A percentile compares a stretch with the other conserved stretches of the same genome.
phyloP scores from a whole-genome alignment of 1,140 invertebrate genomes.

The Drosophila bocki region DNA sequence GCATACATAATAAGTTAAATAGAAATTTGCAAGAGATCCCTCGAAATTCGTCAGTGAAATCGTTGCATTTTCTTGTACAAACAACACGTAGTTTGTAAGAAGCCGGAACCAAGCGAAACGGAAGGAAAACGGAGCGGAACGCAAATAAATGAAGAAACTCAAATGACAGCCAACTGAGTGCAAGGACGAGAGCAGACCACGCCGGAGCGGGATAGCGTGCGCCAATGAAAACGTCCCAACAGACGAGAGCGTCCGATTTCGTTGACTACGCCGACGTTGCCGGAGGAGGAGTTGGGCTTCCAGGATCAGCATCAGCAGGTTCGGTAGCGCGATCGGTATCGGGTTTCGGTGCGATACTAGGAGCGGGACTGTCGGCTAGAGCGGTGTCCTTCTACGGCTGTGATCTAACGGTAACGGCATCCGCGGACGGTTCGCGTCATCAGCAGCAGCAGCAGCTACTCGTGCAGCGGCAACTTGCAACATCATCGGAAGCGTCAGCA shows the following conservation, averaged over 20 bases:
- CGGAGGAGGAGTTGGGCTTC: slow-evolving; percentile 37
- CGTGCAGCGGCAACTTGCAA: slow-evolving; percentile 32
- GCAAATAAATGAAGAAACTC: slow-evolving; percentile 3
- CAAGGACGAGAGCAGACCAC: slow-evolving; percentile 31
- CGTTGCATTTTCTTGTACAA: slow-evolving; percentile 57
- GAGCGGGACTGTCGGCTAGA: slow-evolving; percentile 36
- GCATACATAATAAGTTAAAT: neutral
- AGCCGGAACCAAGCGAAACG: slow-evolving; percentile 6
- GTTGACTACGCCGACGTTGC: slow-evolving; percentile 73
- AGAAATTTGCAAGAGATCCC: slow-evolving; percentile 15
- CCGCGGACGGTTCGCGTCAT: slow-evolving; percentile 24
- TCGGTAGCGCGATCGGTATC: slow-evolving; percentile 1
- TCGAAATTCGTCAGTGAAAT: slow-evolving; percentile 10
- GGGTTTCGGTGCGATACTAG: slow-evolving; percentile 23
- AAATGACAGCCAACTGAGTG: slow-evolving; percentile 25
- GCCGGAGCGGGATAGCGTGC: slow-evolving; percentile 66
- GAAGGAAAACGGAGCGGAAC: neutral
- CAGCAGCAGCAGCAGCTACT: slow-evolving; percentile 29
- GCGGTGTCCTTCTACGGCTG: slow-evolving; percentile 52
- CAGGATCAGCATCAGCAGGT: slow-evolving; percentile 20
- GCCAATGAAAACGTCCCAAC: slow-evolving; percentile 80
- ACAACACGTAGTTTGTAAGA: slow-evolving; percentile 58
- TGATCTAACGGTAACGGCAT: slow-evolving; percentile 59
- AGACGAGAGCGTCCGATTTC: slow-evolving; percentile 72
- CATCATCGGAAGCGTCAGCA: slow-evolving; percentile 31